Percentiles rank a stretch among this genome's conserved stretches.
Conservation (phyloP, 2,888 invertebrate species). For the Nomada hirtipes region DNA sequence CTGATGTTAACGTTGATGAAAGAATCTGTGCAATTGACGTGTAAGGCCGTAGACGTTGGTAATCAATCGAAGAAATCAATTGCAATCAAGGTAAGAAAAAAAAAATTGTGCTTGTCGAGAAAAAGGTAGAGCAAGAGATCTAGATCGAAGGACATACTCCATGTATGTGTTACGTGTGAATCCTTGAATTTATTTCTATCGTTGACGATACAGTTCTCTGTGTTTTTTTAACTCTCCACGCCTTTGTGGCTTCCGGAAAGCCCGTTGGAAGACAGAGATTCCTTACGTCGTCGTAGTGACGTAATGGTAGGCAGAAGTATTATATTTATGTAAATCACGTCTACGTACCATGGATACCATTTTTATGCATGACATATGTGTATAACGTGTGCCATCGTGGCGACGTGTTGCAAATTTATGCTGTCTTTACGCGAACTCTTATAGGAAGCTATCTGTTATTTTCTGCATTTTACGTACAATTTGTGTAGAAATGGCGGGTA, state of each 20-base stretch:
- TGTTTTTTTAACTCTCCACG: background rate
- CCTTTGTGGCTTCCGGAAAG: conserved; percentile 28
- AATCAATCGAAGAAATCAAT: background rate
- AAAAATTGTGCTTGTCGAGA: background rate
- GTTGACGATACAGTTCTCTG: conserved; percentile 35
- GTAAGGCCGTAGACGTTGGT: background rate
- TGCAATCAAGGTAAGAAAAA: background rate
- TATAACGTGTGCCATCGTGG: conserved; percentile 35
- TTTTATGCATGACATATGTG: conserved; percentile 44
- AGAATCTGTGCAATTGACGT: background rate
- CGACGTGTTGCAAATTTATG: conserved; percentile 40
- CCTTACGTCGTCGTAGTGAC: conserved; percentile 34
- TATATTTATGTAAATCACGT: conserved; percentile 54
- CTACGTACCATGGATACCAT: conserved; percentile 45
- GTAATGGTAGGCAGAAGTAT: conserved; percentile 38
- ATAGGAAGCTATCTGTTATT: conserved; percentile 33
- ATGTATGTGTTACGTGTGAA: conserved; percentile 17
- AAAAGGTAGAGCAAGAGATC: background rate
- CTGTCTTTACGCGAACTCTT: conserved; percentile 45
- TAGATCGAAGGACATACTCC: conserved; percentile 16
- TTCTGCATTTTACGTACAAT: conserved; percentile 35
- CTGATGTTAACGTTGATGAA: no score
- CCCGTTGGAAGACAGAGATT: conserved; percentile 25
- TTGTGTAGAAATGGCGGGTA: conserved; percentile 18
- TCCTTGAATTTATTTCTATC: conserved; percentile 52